Base-by-base conservation (phyloP, 2,113 vertebrate species). In the Melozone crissalis region DNA sequence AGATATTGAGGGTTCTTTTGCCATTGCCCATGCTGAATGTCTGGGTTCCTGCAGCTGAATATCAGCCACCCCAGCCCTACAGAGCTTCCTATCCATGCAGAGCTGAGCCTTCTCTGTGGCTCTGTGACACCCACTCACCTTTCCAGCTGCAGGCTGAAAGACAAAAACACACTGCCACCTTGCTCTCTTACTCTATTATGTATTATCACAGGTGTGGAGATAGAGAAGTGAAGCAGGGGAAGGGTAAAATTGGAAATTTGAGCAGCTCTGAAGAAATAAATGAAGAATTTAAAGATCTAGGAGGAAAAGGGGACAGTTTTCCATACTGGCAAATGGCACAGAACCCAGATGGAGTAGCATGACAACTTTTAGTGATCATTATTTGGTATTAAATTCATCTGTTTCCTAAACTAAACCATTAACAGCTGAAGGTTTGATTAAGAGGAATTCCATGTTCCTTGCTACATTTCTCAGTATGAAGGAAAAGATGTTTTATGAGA, bases 81-180 rank as follows among this genome's bases (percentile, higher is more conserved):
- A 71, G 33, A 76, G 30, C 33, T 58, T 31, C 46, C 46, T 31
- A 33, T 15, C 18, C 41, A 15, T 0, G 0, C 9, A 68, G 66
- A 35, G 37, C 1, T 39, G 19, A 58, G 52, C n/a, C 3, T 0
- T 14, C 24, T 46, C 59, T 27, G 26, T 14, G 54, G 35, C 28
- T 72, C 12, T 0, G 0, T 39, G 31, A 49, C 58, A 54, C 10
- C 51, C 28, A 2, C 28, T 23, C 76, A n/a, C 37, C 28, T 54
- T 66, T 23, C 1, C 63, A 59, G 24, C n/a, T 51, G 71, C 26
- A 66, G 14, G 13, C 10, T 33, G 4, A 8, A 54, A 54, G 23
- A 30, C 13, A 91, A 72, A 82, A 76, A 62, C 8, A 24, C 1
- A 2, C 26, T 66, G 12, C 41, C 33, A 13, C 41, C 73, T 54